These are phyloP conservation scores for Uloborus plumipes DNA, from an alignment of 2,888 invertebrate species.

Conservation along the genomic window DNA sequence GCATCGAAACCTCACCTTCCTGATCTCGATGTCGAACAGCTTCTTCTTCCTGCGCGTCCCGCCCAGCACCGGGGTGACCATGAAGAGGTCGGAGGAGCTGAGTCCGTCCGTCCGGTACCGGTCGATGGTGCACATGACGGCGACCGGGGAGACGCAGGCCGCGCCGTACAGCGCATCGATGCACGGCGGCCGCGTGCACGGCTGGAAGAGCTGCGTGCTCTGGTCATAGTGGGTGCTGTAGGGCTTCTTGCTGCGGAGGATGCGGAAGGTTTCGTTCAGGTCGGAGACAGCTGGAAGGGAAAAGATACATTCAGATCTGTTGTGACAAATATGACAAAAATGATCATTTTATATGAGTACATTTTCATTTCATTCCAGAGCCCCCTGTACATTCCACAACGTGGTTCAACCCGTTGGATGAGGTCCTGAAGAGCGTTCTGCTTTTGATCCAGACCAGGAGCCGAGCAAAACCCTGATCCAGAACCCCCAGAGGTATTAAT, in stretches of 20 bases:
- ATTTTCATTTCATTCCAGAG: no score
- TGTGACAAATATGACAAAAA: no score
- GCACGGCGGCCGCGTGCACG: constrained; percentile 81
- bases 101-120: constrained; percentile 76
- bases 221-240: constrained; percentile 30
- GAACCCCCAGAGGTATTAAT: no score
- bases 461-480: no score
- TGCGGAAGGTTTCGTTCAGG: constrained; percentile 8
- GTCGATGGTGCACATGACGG: constrained; percentile 65
- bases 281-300: constrained; percentile 32
- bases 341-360: no score
- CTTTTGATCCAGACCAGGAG: no score
- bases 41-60: constrained; percentile 79
- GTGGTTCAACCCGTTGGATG: no score
- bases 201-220: constrained; percentile 77
- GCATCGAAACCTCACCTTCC: constrained; percentile 80
- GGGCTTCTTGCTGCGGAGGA: constrained; percentile 21
- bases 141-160: constrained; percentile 75
- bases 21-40: constrained; percentile 88
- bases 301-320: background rate
- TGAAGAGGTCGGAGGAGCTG: constrained; percentile 79
- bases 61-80: constrained; percentile 86
- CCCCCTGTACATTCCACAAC: no score
- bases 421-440: no score
- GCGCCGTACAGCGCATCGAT: constrained; percentile 84